Percentiles rank a stretch among this genome's conserved stretches.
Conservation (phyloP, 2,797 vertebrate genomes). For the Mallotus villosus region DNA sequence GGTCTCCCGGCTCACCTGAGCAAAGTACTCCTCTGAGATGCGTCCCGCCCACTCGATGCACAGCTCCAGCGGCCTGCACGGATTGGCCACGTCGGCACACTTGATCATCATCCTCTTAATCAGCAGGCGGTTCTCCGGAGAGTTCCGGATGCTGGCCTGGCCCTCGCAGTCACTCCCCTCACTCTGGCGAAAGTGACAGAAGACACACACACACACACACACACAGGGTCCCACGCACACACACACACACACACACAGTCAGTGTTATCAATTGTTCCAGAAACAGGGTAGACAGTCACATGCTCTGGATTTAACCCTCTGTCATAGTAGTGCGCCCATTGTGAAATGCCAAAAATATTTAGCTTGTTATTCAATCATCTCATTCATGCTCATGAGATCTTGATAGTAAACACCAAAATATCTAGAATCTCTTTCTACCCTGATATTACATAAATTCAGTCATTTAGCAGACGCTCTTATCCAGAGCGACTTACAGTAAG, state of each 20-base stretch:
- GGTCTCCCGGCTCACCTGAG: constrained; percentile 78
- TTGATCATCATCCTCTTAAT: constrained; percentile 97
- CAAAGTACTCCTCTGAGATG: constrained; percentile 97
- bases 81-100: constrained; percentile 96
- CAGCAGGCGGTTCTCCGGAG: constrained; percentile 90
- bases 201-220: constrained; percentile 11
- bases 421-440: not conserved
- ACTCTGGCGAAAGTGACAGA: constrained; percentile 45
- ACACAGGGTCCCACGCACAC: not conserved
- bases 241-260: not conserved
- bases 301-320: not conserved
- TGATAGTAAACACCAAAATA: not conserved
- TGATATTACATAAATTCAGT: no score
- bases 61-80: constrained; percentile 87
- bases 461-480: no score
- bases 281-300: not conserved
- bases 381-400: not conserved
- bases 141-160: constrained; percentile 79
- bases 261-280: not conserved
- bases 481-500: no score
- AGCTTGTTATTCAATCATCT: not conserved
- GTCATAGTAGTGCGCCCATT: not conserved
- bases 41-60: constrained; percentile 95
- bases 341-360: not conserved
- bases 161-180: constrained; percentile 72